Evolutionary conservation across 2,113 vertebrate species (phyloP), one percentile per base, ranked within the genome.

Genomic region (Amblyopsis rosae): DNA sequence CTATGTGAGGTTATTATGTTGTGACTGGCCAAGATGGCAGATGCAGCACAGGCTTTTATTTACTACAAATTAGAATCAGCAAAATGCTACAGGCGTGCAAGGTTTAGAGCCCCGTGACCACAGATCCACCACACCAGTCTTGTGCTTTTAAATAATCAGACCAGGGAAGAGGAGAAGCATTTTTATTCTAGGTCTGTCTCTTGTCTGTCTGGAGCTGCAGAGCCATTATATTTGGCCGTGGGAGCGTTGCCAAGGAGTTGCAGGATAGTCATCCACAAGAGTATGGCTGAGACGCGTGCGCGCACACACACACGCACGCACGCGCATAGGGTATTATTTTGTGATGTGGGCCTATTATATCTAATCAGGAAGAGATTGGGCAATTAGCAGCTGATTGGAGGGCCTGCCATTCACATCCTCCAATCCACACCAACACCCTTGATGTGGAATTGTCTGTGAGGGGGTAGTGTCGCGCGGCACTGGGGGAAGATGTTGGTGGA

Each of bases 201-300:
- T 41, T 73, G 60, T 79, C 62, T 11, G 8, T 76, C 81, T 88
- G 76, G 70, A 88, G 82, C 87, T 87, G 84, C 80, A 86, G 89
- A 86, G 88, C 78, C 81, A 73, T 72, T 78, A 84, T 84, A 77
- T 61, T 66, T 54, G 61, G 53, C 57, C 11, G 10, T 13, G 6
- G 64, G 84, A 87, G 76, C 75, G 70, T 73, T 80, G 86, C 85
- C 82, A 91, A 86, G 81, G 78, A 74, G 69, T 77, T 76, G 83
- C 65, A 72, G 82, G 73, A 76, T 80, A 81, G 72, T 80, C 78
- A 76, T 83, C 77, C 75, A 71, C 79, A 68, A 81, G 83, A 82
- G 79, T 49, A 69, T 51, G 77, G 19, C 77, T 78, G 75, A 73
- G 79, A 85, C 76, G 11, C 33, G 57, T 7, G 32, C 54, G 17